Evolutionary conservation across 1,140 invertebrate genomes (phyloP).

Genomic region (Drosophila pandora): DNA sequence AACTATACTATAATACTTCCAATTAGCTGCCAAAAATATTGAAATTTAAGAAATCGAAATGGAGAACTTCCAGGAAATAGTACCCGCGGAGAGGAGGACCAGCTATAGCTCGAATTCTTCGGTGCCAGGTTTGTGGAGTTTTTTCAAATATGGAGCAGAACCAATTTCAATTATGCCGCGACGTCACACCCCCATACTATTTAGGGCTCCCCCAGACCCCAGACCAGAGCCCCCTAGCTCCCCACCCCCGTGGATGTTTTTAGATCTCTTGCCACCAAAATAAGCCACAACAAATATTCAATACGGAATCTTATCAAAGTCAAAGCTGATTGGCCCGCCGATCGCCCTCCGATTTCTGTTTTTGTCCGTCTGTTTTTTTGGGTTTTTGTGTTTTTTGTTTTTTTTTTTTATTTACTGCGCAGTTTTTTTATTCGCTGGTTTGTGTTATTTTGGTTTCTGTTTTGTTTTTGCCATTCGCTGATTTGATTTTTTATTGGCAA

Average conservation of each 20-base stretch:
- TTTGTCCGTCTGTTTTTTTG: conserved; percentile 32
- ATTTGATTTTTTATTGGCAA: conserved; percentile 73
- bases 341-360: conserved; percentile 49
- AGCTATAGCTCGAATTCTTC: conserved; percentile 32
- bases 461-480: conserved; percentile 59
- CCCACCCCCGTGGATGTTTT: background rate
- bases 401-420: conserved; percentile 62
- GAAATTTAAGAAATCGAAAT: conserved; percentile 1
- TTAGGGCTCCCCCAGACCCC: background rate
- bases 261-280: background rate
- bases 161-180: conserved; percentile 22
- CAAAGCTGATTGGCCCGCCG: conserved; percentile 63
- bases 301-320: conserved; percentile 73
- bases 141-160: conserved; percentile 8
- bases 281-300: conserved; percentile 41
- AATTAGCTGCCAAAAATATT: background rate
- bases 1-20: background rate
- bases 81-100: conserved; percentile 13
- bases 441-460: conserved; percentile 57
- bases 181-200: conserved; percentile 25
- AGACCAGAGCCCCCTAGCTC: no score
- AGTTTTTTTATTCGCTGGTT: conserved; percentile 53
- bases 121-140: conserved; percentile 33
- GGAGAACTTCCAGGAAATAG: conserved; percentile 27
- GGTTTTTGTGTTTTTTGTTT: background rate